Percentiles rank a stretch among this genome's conserved stretches.
Evolutionary conservation across 1,140 invertebrate species (phyloP).

Genomic region (Zaprionus inermis): DNA sequence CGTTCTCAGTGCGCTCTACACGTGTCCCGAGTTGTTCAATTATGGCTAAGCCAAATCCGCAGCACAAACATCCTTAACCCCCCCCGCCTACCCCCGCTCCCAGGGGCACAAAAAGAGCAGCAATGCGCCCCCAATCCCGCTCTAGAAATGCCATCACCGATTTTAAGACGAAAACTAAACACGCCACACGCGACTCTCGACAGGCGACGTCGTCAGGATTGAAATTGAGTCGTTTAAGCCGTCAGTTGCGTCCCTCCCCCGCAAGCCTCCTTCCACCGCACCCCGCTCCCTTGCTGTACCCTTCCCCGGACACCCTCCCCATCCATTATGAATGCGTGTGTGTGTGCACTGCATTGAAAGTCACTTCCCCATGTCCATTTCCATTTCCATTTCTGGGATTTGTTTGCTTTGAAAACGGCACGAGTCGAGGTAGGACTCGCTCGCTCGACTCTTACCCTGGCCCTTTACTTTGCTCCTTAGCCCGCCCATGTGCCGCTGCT

Average conservation of each 20-base stretch:
- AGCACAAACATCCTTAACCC: constrained; percentile 60
- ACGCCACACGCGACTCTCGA: constrained; percentile 39
- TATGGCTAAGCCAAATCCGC: constrained; percentile 79
- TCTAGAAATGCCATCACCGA: constrained; percentile 29
- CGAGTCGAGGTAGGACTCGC: neutral
- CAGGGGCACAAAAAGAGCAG: constrained; percentile 57
- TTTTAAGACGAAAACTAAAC: constrained; percentile 75
- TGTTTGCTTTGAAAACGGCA: constrained; percentile 9
- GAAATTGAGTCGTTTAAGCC: constrained; percentile 68
- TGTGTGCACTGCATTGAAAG: neutral
- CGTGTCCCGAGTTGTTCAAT: constrained; percentile 80
- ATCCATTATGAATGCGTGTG: neutral
- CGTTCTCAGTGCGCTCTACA: constrained; percentile 45
- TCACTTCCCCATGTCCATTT: neutral
- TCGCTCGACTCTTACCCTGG: neutral
- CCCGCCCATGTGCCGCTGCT: neutral
- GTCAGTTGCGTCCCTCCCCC: neutral
- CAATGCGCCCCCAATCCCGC: constrained; percentile 21
- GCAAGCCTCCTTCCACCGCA: no score
- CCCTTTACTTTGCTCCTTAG: no score
- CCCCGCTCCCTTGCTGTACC: neutral
- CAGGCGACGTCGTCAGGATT: constrained; percentile 27
- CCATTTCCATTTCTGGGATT: constrained; percentile 4
- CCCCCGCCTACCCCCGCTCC: neutral
- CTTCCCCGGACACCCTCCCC: neutral